Evolutionary conservation across 1,140 invertebrate genomes (phyloP).

Genomic region (Sweltsa coloradensis): DNA sequence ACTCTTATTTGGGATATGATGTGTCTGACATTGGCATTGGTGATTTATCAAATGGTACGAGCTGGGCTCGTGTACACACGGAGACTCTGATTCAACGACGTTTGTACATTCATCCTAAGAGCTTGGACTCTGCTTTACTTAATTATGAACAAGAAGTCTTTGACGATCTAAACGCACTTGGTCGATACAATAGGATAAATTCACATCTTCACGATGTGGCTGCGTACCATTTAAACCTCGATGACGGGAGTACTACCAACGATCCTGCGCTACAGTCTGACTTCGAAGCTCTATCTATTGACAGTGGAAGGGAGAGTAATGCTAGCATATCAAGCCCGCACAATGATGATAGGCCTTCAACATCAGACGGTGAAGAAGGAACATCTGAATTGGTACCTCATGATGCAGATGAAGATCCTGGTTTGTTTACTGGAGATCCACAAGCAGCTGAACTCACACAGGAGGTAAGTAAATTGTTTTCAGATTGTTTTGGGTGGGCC

Average conservation of each 20-base stretch:
- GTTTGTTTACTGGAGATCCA: no score
- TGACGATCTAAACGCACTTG: slow-evolving; percentile 59
- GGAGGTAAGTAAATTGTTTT: no score
- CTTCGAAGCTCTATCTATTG: no score
- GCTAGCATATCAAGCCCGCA: not conserved
- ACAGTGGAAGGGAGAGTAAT: slow-evolving; percentile 1
- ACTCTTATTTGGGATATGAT: slow-evolving; percentile 47
- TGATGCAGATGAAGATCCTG: not conserved
- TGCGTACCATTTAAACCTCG: slow-evolving; percentile 41
- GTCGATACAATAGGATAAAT: slow-evolving; percentile 36
- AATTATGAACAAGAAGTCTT: slow-evolving; percentile 62
- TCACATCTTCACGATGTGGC: slow-evolving; percentile 35
- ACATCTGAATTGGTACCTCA: not conserved
- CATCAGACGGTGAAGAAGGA: not conserved
- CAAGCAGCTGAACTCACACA: slow-evolving; percentile 31
- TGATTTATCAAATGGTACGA: slow-evolving; percentile 14
- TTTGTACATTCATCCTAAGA: slow-evolving; percentile 56
- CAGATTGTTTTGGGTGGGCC: no score
- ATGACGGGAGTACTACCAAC: slow-evolving; percentile 23
- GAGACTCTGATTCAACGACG: slow-evolving; percentile 37
- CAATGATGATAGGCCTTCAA: not conserved
- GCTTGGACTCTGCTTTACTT: slow-evolving; percentile 53
- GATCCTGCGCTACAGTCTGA: no score
- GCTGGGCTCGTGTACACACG: slow-evolving; percentile 30
- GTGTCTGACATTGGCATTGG: slow-evolving; percentile 33